Conservation (phyloP, 2,888 invertebrate genomes). For the Lissocephala sabroskyi region DNA sequence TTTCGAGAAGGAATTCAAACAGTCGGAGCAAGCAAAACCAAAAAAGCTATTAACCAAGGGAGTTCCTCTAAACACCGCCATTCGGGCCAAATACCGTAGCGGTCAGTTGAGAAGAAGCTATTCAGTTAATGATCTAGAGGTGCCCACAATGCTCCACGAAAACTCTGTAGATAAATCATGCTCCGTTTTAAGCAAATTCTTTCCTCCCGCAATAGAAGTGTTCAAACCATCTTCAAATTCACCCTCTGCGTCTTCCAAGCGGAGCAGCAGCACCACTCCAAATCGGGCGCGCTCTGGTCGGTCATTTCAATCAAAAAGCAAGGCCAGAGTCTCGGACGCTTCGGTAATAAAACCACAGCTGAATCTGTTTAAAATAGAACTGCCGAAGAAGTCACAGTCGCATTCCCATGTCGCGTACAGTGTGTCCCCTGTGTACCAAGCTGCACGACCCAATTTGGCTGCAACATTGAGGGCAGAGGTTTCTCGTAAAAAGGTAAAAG, state of each 20-base stretch:
- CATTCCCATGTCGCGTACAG: slow-evolving; percentile 9
- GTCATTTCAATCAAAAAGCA: too few relatives aligned
- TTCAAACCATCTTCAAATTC: too few relatives aligned
- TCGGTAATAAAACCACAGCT: slow-evolving; percentile 29
- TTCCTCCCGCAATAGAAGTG: too few relatives aligned
- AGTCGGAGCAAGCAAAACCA: too few relatives aligned
- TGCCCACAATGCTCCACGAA: background rate
- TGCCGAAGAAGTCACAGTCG: slow-evolving; percentile 2
- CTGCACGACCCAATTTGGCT: slow-evolving; percentile 70
- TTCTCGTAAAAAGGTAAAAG: slow-evolving; percentile 64
- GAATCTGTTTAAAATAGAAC: slow-evolving; percentile 42
- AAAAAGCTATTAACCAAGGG: too few relatives aligned
- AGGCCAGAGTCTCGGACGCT: slow-evolving; percentile 24
- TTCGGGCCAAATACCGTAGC: slow-evolving; percentile 38
- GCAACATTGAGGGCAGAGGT: slow-evolving; percentile 70
- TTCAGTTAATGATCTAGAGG: slow-evolving; percentile 60
- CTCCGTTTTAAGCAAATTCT: too few relatives aligned
- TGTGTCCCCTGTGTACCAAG: slow-evolving; percentile 69
- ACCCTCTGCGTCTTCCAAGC: slow-evolving; percentile 41
- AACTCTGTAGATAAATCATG: too few relatives aligned
- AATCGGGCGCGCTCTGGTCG: slow-evolving; percentile 24
- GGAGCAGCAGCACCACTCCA: slow-evolving; percentile 35
- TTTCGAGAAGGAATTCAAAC: slow-evolving; percentile 50
- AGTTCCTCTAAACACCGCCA: slow-evolving; percentile 24
- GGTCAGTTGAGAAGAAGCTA: slow-evolving; percentile 53